phyloP scores from a whole-genome alignment of 1,140 invertebrate genomes.

The Drosophila fuyamai region DNA sequence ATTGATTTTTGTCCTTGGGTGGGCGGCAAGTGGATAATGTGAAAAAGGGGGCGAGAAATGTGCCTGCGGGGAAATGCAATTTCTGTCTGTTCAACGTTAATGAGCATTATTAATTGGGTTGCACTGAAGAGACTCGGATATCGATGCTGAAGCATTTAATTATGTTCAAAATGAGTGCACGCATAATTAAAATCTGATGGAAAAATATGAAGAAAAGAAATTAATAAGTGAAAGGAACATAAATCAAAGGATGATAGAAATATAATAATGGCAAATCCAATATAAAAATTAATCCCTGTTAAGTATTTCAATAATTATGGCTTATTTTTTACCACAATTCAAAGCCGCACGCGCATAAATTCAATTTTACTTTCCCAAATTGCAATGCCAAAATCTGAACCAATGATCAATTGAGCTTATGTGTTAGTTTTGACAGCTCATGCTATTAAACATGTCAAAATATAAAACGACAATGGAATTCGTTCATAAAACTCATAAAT shows the following conservation, averaged over 20 bases:
- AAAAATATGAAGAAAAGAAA: background rate
- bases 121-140: slow-evolving; percentile 16
- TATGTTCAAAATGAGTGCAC: slow-evolving; percentile 9
- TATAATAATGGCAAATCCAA: background rate
- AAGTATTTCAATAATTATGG: background rate
- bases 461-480: slow-evolving; percentile 30
- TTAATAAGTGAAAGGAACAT: too few relatives aligned
- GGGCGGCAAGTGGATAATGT: background rate
- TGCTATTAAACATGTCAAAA: slow-evolving; percentile 50
- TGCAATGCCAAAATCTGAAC: slow-evolving; percentile 28
- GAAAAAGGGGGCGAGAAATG: background rate
- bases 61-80: slow-evolving; percentile 45
- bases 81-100: slow-evolving; percentile 46
- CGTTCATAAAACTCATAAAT: slow-evolving; percentile 49
- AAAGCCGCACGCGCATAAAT: slow-evolving; percentile 7
- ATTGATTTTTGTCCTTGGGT: slow-evolving; percentile 60
- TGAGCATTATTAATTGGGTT: slow-evolving; percentile 63
- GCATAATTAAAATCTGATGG: background rate
- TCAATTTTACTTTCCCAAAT: slow-evolving; percentile 23
- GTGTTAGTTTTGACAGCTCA: slow-evolving; percentile 58
- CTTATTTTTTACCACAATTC: background rate
- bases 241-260: background rate
- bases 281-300: background rate
- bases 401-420: slow-evolving; percentile 45
- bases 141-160: slow-evolving; percentile 34